These are phyloP conservation scores for Elysia crispata DNA, from an alignment of 2,888 invertebrate genomes.

Conservation along the genomic window DNA sequence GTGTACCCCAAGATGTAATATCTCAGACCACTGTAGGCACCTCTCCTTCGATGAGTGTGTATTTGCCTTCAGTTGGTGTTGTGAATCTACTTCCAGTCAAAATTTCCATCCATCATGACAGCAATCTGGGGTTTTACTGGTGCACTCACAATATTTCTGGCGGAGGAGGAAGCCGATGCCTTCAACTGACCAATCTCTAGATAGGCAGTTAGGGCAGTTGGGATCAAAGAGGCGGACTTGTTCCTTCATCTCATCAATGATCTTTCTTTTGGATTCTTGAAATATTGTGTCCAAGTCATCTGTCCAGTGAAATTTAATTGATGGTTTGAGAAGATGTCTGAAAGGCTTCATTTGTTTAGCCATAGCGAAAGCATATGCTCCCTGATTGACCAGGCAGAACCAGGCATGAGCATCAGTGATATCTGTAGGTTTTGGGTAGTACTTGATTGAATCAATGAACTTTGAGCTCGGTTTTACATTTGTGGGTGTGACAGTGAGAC, in stretches of 20 bases:
- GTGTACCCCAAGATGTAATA: no score
- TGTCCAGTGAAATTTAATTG: conserved; percentile 50
- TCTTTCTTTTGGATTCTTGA: conserved; percentile 46
- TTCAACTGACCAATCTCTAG: conserved; percentile 59
- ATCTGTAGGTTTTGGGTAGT: conserved; percentile 57
- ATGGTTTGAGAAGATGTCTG: conserved; percentile 57
- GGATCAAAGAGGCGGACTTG: conserved; percentile 58
- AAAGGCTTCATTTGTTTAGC: conserved; percentile 57
- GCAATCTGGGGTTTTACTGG: conserved; percentile 14
- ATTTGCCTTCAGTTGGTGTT: no score
- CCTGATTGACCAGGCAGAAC: conserved; percentile 62
- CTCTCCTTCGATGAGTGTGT: no score
- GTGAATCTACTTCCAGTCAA: no score
- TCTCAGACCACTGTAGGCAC: no score
- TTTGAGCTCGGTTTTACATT: conserved; percentile 53
- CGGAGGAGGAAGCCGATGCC: conserved; percentile 23
- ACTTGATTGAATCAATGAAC: conserved; percentile 52
- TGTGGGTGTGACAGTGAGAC: conserved; percentile 55
- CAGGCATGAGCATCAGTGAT: conserved; percentile 58
- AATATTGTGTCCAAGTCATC: conserved; percentile 35
- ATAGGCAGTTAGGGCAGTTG: conserved; percentile 58
- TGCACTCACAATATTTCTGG: conserved; percentile 52
- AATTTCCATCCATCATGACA: not conserved
- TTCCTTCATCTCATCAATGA: conserved; percentile 54
- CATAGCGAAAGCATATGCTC: conserved; percentile 60